Base-by-base conservation (phyloP, 2,113 vertebrate species). In the Pituophis catenifer region DNA sequence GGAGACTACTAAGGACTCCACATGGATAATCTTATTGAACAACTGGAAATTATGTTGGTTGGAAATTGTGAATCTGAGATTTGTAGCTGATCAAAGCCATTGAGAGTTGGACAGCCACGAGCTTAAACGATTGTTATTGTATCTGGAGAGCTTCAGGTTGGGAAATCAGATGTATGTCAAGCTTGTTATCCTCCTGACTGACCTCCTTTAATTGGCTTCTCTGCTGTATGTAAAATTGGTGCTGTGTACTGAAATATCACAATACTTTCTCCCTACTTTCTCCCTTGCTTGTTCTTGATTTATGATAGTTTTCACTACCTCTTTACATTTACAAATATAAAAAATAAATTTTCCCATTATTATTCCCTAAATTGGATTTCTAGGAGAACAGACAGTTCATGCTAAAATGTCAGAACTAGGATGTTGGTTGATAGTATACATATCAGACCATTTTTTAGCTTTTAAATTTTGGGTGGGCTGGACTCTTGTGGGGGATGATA, bases 181-280 rank as follows among this genome's bases (percentile, higher is more conserved):
- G 33, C 75, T 44, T 44, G n/a, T 58, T 81, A 59, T 29, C 29
- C 55, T 12, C 24, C 88, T 58, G 19, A 21, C 57, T 5, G 57
- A 44, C 23, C 50, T 90, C 86, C 17, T 90, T 54, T 17, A 87
- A 90, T 96, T 44, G 90, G 91, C 92, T 2, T 93, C 11, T 13
- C 94, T 90, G 95, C 65, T 89, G 94, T 92, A 52, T 94, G 87
- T 89, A 90, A 93, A 55, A 94, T 92, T 92, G 94, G 95, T 55
- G 26, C 92, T 55, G 58, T 57, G 1, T 23, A 6, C 33, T 93
- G 92, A 88, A 94, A 91, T 91, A 94, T 88, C 89, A 65, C 26
- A 88, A 11, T 88, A 53, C 70, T 81, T 55, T 92, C 95, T 96
- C 94, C 91, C 95, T 91, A 54, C 53, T 89, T 81, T 85, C 29